Percentiles rank a stretch among this genome's conserved stretches.
phyloP scores from a whole-genome alignment of 2,113 vertebrate species.

The Sturnus vulgaris region DNA sequence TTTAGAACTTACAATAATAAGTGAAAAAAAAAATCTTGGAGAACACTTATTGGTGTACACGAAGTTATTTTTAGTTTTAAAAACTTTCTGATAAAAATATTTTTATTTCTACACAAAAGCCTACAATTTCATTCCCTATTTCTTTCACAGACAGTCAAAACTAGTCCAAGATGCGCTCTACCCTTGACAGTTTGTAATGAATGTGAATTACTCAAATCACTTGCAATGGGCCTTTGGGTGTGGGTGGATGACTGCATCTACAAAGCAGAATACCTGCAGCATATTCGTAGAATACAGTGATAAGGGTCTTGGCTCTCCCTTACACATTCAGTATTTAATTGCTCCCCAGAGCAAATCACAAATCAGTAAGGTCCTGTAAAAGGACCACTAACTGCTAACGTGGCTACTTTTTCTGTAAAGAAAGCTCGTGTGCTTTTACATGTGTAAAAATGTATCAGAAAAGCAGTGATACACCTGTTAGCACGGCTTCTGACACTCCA shows the following conservation, averaged over 20 bases:
- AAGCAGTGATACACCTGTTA: background rate
- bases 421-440: background rate
- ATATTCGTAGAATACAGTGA: background rate
- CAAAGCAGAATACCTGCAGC: conserved; percentile 8
- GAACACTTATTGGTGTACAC: background rate
- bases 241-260: background rate
- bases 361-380: background rate
- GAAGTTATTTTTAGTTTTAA: background rate
- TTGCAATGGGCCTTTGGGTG: conserved; percentile 3
- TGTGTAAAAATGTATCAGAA: background rate
- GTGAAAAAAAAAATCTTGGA: background rate
- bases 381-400: background rate
- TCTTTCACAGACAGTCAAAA: background rate
- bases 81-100: background rate
- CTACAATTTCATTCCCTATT: background rate
- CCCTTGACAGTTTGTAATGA: conserved; percentile 5
- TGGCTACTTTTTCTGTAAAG: background rate
- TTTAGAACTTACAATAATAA: background rate
- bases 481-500: background rate
- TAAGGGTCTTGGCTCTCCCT: background rate
- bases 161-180: background rate
- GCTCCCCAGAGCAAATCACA: background rate
- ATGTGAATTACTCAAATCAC: conserved; percentile 17
- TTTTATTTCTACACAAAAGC: background rate
- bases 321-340: background rate